These are phyloP conservation scores for Sarcophaga bullata DNA, from an alignment of 1,140 invertebrate genomes.

Conservation along the genomic window DNA sequence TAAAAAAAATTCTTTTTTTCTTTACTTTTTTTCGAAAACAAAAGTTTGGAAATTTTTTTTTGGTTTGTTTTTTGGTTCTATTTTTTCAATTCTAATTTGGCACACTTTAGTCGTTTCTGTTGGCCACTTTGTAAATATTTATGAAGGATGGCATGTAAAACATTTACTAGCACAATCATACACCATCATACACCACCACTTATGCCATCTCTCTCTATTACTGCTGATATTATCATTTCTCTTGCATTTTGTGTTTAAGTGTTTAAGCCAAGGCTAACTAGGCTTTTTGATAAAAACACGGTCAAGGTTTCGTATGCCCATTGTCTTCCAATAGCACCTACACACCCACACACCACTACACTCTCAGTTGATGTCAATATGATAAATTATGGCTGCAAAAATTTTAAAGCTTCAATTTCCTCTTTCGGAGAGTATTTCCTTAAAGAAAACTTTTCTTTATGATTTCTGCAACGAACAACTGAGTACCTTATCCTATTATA, in stretches of 20 bases:
- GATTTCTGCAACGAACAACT: background rate
- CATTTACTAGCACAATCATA: background rate
- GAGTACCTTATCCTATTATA: too few species aligned
- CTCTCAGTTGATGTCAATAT: background rate
- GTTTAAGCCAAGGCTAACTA: background rate
- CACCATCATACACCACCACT: too few species aligned
- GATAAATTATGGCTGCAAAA: background rate
- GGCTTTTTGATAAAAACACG: background rate
- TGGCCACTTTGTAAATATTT: background rate
- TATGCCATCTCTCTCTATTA: too few species aligned
- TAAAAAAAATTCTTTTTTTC: background rate
- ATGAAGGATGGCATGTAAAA: background rate
- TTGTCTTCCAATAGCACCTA: too few species aligned
- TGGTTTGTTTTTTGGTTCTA: background rate
- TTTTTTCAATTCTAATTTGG: conserved; percentile 5
- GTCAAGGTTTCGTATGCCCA: background rate
- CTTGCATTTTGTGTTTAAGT: too few species aligned
- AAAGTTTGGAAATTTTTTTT: too few species aligned
- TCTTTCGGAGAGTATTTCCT: background rate
- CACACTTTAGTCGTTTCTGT: background rate
- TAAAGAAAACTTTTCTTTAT: background rate
- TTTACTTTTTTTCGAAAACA: background rate
- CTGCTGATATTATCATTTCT: background rate
- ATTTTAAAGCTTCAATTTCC: background rate
- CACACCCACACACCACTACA: background rate